Conservation (phyloP, 1,140 invertebrate species). For the Hylaeus anthracinus region DNA sequence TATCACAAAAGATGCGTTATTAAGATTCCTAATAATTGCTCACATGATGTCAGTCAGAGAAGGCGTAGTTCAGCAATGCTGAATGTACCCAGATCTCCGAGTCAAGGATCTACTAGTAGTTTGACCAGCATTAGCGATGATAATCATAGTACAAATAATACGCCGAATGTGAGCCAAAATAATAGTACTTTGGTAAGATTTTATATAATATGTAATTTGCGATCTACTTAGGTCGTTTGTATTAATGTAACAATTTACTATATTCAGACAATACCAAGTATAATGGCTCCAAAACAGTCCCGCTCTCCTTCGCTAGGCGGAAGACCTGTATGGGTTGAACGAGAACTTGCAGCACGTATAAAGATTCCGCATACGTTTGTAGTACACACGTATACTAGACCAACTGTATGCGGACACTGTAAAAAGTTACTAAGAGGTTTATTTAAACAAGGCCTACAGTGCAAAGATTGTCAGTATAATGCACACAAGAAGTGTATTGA, state of each 20-base stretch:
- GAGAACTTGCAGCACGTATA: conserved; percentile 86
- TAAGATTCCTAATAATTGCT: conserved; percentile 99
- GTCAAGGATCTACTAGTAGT: conserved; percentile 82
- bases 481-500: conserved; percentile 98
- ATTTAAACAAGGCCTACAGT: conserved; percentile 98
- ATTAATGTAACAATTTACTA: background rate
- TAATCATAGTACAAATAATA: conserved; percentile 77
- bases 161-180: conserved; percentile 76
- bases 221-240: background rate
- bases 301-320: conserved; percentile 90
- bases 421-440: conserved; percentile 97
- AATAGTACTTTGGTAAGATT: conserved; percentile 76
- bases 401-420: conserved; percentile 97
- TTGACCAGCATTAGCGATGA: conserved; percentile 78
- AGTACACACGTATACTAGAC: conserved; percentile 96
- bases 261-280: conserved; percentile 74
- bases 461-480: conserved; percentile 99
- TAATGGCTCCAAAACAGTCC: conserved; percentile 79
- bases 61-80: conserved; percentile 82
- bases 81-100: conserved; percentile 86
- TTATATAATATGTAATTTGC: background rate
- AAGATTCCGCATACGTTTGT: conserved; percentile 96
- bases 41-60: conserved; percentile 80
- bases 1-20: conserved; percentile 99
- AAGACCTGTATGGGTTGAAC: conserved; percentile 87